Evolutionary conservation across 2,113 vertebrate genomes (phyloP).

Genomic region (Odocoileus virginianus): DNA sequence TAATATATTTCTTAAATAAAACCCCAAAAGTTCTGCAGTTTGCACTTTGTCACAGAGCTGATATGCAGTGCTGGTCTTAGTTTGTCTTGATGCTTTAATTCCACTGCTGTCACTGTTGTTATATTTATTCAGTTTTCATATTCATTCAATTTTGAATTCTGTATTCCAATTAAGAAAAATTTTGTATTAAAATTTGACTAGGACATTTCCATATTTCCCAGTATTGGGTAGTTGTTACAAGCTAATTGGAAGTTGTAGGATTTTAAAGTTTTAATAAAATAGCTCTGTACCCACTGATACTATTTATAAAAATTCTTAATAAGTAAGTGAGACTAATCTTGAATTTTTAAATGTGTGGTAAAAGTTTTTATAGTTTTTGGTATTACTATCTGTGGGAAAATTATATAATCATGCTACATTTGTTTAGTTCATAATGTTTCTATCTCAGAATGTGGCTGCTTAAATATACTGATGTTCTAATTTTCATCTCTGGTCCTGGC

Average conservation of each 20-base stretch:
- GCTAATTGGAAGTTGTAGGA: neutral
- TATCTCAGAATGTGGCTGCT: neutral
- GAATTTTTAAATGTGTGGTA: neutral
- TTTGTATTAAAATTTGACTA: neutral
- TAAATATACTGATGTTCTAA: neutral
- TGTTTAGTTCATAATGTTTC: neutral
- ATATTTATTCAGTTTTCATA: neutral
- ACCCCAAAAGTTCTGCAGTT: neutral
- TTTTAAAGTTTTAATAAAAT: neutral
- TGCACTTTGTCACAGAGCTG: neutral
- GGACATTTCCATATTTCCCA: neutral
- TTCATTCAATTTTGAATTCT: neutral
- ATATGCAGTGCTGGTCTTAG: neutral
- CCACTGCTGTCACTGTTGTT: neutral
- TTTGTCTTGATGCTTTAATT: neutral
- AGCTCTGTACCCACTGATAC: neutral
- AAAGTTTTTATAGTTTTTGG: neutral
- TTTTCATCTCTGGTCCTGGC: neutral
- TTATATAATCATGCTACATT: neutral
- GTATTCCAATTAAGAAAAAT: neutral
- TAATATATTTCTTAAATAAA: neutral
- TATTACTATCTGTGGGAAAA: neutral
- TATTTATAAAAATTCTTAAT: neutral
- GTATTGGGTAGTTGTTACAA: neutral
- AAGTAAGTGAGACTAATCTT: neutral